A percentile compares a stretch with the other conserved stretches of the same genome.
Evolutionary conservation across 2,797 vertebrate species (phyloP).

Genomic region (Hydrolagus colliei): DNA sequence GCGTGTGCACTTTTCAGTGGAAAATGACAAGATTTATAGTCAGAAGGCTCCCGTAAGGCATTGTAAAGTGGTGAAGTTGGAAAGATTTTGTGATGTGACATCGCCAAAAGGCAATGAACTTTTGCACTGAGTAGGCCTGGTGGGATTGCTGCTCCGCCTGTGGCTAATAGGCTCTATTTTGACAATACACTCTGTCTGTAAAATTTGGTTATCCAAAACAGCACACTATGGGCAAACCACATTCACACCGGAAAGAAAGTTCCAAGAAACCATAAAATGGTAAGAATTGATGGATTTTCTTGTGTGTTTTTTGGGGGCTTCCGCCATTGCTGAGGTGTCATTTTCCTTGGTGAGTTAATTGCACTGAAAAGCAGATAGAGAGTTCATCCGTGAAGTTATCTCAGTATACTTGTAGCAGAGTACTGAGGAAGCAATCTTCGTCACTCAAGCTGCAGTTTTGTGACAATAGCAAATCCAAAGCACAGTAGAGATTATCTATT

Average conservation of each 20-base stretch:
- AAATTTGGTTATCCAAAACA: constrained; percentile 51
- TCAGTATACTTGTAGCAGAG: neutral
- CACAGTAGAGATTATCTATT: neutral
- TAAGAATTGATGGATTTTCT: constrained; percentile 5
- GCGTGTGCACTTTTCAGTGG: constrained; percentile 84
- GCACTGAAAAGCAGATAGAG: neutral
- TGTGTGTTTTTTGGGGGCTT: neutral
- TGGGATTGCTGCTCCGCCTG: constrained; percentile 63
- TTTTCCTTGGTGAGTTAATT: neutral
- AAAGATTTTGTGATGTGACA: constrained; percentile 67
- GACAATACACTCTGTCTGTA: constrained; percentile 53
- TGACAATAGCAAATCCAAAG: neutral
- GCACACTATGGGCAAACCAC: constrained; percentile 59
- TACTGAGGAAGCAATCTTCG: neutral
- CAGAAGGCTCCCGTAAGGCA: constrained; percentile 73
- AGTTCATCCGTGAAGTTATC: neutral
- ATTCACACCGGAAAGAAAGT: constrained; percentile 32
- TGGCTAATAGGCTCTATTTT: constrained; percentile 56
- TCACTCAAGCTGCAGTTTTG: neutral
- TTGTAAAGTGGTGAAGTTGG: constrained; percentile 50
- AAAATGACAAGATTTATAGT: constrained; percentile 78
- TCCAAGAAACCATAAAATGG: constrained; percentile 15
- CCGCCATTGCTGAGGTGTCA: neutral
- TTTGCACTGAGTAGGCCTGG: constrained; percentile 59
- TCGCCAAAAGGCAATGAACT: constrained; percentile 68